phyloP scores from a whole-genome alignment of 2,888 invertebrate species.

The Timema podura region DNA sequence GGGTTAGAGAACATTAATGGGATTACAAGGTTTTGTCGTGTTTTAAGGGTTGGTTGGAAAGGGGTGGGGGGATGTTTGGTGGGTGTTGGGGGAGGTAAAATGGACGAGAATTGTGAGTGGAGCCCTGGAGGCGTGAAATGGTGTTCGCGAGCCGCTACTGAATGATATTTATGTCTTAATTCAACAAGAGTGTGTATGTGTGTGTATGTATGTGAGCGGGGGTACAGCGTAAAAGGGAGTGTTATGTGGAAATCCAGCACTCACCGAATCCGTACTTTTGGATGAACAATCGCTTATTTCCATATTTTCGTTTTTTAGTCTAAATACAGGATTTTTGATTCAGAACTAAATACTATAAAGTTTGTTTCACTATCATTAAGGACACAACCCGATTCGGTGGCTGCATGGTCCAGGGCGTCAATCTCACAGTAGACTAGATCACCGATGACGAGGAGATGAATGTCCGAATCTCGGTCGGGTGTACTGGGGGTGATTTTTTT shows the following conservation, averaged over 20 bases:
- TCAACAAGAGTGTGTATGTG: constrained; percentile 17
- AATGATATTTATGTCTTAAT: constrained; percentile 29
- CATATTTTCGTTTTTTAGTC: background rate
- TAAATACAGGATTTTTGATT: too few relatives aligned
- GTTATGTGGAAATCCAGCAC: background rate
- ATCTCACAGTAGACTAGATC: too few relatives aligned
- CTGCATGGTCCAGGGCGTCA: too few relatives aligned
- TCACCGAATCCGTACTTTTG: background rate
- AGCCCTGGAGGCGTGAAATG: constrained; percentile 35
- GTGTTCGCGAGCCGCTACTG: constrained; percentile 16
- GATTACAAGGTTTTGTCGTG: constrained; percentile 22
- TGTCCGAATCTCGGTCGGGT: too few relatives aligned
- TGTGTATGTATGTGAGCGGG: constrained; percentile 1
- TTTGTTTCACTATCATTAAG: too few relatives aligned
- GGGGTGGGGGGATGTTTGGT: constrained; percentile 32
- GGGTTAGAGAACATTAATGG: constrained; percentile 22
- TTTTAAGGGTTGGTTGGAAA: constrained; percentile 17
- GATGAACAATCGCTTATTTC: constrained; percentile 10
- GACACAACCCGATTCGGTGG: too few relatives aligned
- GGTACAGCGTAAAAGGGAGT: constrained; percentile 2
- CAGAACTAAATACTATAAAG: too few relatives aligned
- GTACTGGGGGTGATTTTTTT: too few relatives aligned
- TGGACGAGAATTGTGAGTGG: constrained; percentile 29
- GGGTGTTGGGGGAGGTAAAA: constrained; percentile 22
- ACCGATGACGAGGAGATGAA: too few relatives aligned